Conservation (phyloP, 1,140 invertebrate species). For the Tetranychus urticae region DNA sequence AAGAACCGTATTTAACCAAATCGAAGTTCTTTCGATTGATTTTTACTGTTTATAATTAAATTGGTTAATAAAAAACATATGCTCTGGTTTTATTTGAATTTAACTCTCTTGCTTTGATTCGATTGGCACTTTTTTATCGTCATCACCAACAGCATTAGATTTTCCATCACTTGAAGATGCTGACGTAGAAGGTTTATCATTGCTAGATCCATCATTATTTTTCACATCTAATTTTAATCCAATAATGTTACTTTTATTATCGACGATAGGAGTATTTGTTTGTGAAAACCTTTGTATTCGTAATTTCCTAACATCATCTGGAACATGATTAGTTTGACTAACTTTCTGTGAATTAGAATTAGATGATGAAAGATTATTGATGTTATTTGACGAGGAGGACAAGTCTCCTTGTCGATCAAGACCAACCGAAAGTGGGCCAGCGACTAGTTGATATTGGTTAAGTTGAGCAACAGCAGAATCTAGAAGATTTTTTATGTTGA, state of each 20-base stretch:
- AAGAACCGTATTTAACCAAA: not conserved
- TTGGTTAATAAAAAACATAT: not conserved
- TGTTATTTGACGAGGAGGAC: not conserved
- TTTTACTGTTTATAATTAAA: not conserved
- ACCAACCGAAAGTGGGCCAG: not conserved
- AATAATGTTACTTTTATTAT: not conserved
- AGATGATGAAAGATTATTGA: not conserved
- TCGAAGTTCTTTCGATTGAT: not conserved
- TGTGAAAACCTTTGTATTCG: constrained; percentile 3
- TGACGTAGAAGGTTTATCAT: too few species aligned
- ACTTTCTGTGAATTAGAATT: not conserved
- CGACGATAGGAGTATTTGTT: not conserved
- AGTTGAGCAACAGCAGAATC: constrained; percentile 69
- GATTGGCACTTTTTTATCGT: too few species aligned
- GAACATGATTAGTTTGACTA: not conserved
- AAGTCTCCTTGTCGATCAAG: not conserved
- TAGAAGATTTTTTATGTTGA: constrained; percentile 60
- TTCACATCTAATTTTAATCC: too few species aligned
- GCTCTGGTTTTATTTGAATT: not conserved
- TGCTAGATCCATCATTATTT: too few species aligned
- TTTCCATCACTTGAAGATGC: too few species aligned
- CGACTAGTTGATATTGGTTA: constrained; percentile 48
- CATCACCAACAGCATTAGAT: too few species aligned
- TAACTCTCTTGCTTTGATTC: too few species aligned
- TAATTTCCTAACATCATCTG: not conserved